Evolutionary conservation across 2,113 vertebrate genomes (phyloP).

Genomic region (Tiliqua scincoides): DNA sequence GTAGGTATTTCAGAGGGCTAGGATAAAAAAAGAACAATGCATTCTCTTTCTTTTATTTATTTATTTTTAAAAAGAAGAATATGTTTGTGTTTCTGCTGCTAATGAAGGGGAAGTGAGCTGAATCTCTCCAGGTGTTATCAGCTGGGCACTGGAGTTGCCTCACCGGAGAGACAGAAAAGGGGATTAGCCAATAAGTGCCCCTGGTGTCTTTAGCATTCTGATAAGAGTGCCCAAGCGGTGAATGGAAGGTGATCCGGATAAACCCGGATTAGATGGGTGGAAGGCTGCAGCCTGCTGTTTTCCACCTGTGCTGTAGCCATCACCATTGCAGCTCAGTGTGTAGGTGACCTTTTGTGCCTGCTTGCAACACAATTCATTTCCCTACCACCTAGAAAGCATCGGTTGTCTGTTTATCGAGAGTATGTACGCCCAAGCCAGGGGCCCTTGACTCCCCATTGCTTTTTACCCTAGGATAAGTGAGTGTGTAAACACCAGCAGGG

Average conservation of each 20-base stretch:
- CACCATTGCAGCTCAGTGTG: neutral
- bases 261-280: neutral
- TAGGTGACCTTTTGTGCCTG: neutral
- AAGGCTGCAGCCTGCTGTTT: neutral
- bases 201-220: neutral
- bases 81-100: neutral
- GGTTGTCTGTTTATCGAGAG: neutral
- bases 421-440: neutral
- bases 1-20: neutral
- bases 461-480: neutral
- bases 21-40: neutral
- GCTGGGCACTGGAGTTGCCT: neutral
- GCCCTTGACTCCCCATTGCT: neutral
- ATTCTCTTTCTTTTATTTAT: neutral
- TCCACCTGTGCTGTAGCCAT: neutral
- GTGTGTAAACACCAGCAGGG: neutral
- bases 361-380: neutral
- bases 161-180: neutral
- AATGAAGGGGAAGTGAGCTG: neutral
- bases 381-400: neutral
- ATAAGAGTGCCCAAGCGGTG: slow-evolving; percentile 13
- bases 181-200: slow-evolving; percentile 1
- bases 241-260: slow-evolving; percentile 7
- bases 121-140: neutral
- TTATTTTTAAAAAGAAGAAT: neutral